A percentile compares a stretch with the other conserved stretches of the same genome.
Conservation (phyloP, 2,113 vertebrate species). For the Dipodomys spectabilis region DNA sequence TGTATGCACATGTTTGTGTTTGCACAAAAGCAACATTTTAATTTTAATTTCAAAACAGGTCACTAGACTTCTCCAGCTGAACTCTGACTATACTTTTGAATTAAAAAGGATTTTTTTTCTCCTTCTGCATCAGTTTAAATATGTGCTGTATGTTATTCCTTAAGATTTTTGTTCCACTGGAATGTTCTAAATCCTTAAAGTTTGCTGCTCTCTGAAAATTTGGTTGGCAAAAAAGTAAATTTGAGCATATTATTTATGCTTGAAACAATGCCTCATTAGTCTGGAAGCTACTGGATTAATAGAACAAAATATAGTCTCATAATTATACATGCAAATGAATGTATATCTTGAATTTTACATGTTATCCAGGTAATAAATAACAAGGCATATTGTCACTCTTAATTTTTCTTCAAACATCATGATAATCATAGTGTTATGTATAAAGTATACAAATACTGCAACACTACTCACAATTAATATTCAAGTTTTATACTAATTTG, state of each 20-base stretch:
- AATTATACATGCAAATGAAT: background rate
- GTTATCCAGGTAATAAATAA: constrained; percentile 15
- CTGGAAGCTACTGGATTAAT: background rate
- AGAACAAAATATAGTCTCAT: background rate
- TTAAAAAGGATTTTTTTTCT: background rate
- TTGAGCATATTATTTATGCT: background rate
- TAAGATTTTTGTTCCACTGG: background rate
- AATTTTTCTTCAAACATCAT: background rate
- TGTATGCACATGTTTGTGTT: background rate
- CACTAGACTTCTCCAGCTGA: constrained; percentile 62
- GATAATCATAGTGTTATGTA: background rate
- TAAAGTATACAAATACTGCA: background rate
- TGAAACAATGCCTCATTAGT: background rate
- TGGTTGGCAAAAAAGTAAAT: constrained; percentile 1
- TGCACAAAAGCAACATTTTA: constrained; percentile 6
- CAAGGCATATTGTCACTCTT: constrained; percentile 23
- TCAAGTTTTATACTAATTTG: background rate
- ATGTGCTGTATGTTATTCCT: background rate
- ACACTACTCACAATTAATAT: background rate
- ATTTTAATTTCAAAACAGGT: constrained; percentile 64
- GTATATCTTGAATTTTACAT: background rate
- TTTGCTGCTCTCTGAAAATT: background rate
- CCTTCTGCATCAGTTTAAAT: background rate
- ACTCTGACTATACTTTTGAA: background rate
- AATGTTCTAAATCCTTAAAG: background rate